A percentile compares a stretch with the other conserved stretches of the same genome.
phyloP scores from a whole-genome alignment of 1,140 invertebrate species.

The Calephelis virginiensis region DNA sequence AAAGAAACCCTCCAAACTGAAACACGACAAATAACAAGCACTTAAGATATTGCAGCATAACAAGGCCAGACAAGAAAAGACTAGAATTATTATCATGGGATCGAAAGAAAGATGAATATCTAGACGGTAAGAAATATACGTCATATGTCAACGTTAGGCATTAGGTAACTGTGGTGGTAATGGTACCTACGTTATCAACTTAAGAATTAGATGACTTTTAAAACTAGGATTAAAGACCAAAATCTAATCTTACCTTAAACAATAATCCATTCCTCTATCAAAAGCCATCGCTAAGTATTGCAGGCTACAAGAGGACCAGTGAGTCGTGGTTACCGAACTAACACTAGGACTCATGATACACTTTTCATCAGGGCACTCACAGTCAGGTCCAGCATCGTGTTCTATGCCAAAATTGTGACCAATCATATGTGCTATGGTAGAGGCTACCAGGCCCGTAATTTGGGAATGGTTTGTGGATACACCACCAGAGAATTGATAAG shows the following conservation, averaged over 20 bases:
- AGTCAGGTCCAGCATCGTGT: conserved; percentile 90
- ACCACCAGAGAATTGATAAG: conserved; percentile 97
- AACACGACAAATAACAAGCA: too few relatives aligned
- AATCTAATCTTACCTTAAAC: conserved; percentile 80
- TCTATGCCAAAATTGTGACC: conserved; percentile 99
- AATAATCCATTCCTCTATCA: conserved; percentile 98
- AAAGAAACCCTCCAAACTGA: too few relatives aligned
- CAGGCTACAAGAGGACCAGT: conserved; percentile 94
- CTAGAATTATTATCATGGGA: too few relatives aligned
- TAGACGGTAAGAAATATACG: too few relatives aligned
- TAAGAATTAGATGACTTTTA: too few relatives aligned
- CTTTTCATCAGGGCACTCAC: conserved; percentile 90
- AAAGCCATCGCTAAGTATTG: conserved; percentile 94
- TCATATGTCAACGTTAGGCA: too few relatives aligned
- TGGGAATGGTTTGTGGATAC: conserved; percentile 96
- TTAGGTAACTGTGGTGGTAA: too few relatives aligned
- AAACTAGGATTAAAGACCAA: too few relatives aligned
- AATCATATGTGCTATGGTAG: conserved; percentile 98
- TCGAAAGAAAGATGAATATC: too few relatives aligned
- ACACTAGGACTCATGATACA: conserved; percentile 98
- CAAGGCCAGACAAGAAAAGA: too few relatives aligned
- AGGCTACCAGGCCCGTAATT: conserved; percentile 93
- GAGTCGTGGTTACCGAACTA: conserved; percentile 88
- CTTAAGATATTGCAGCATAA: too few relatives aligned
- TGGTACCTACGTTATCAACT: too few relatives aligned